Evolutionary conservation across 2,113 vertebrate species (phyloP).

Genomic region (Physeter macrocephalus): DNA sequence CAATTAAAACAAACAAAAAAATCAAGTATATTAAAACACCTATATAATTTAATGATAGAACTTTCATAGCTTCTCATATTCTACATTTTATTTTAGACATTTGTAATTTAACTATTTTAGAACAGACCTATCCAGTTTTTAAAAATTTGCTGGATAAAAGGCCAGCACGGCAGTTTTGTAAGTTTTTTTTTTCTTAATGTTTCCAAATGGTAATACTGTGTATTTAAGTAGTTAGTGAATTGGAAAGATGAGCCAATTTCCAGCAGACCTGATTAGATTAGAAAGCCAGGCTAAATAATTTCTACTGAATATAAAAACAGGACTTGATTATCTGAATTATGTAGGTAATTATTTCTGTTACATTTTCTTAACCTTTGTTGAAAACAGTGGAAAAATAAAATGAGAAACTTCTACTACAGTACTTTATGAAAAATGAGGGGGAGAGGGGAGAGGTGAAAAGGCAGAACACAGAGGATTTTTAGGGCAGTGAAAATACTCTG

Average conservation of each 20-base stretch:
- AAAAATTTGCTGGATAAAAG: not conserved
- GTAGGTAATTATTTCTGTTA: not conserved
- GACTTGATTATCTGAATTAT: not conserved
- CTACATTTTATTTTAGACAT: conserved; percentile 27
- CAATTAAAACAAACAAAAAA: not conserved
- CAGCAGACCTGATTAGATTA: not conserved
- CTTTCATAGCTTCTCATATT: not conserved
- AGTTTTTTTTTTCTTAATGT: not conserved
- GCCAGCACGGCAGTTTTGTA: not conserved
- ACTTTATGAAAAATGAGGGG: not conserved
- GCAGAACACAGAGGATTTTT: not conserved
- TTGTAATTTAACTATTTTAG: not conserved
- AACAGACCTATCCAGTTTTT: not conserved
- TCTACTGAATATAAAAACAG: not conserved
- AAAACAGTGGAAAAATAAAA: not conserved
- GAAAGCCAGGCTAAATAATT: not conserved
- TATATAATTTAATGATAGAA: not conserved
- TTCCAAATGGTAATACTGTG: not conserved
- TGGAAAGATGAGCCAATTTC: not conserved
- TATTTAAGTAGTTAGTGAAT: not conserved
- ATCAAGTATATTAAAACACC: not conserved
- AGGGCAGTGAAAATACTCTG: not conserved
- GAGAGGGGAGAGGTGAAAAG: not conserved
- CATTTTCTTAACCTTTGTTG: not conserved
- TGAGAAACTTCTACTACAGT: not conserved